Evolutionary conservation across 2,113 vertebrate genomes (phyloP), one percentile per base, ranked within the genome.

Genomic region (Turdus rufiventris): DNA sequence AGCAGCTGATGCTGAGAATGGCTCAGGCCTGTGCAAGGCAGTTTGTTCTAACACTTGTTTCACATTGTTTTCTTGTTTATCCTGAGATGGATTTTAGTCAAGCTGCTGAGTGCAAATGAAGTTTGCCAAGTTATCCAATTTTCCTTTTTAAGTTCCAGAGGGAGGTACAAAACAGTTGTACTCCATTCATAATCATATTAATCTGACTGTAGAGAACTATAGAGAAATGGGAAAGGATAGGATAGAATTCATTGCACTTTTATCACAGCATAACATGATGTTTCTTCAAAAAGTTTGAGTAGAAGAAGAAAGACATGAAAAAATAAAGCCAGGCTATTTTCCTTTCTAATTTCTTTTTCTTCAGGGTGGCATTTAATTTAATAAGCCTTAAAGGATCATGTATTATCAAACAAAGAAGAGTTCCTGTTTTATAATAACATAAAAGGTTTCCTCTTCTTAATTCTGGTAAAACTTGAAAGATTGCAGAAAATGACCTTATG

Each of bases 161-260:
- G 90, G 97, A 97, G 86, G 56, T 82, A 93, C 89, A 93, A 91
- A 95, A 74, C 94, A 95, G 74, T 97, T 94, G 94, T 90, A 79
- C 83, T 97, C 70, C 72, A 67, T 94, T 97, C 93, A 85, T 91
- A 96, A 82, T 72, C 51, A 38, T 82, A 96, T 97, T 97, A 95
- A 96, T 97, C 92, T 94, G 86, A 77, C 83, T 63, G 66, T 81
- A 81, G 80, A 94, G 66, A 91, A 67, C 29, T 79, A 33, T 51
- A 89, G 79, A 63, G 7, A 80, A 31, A 74, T 68, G 77, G 60
- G 68, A 79, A 91, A 95, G 66, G 42, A 83, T 58, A 88, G 84
- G 80, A 48, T 61, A 90, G 40, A 92, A 91, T 93, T 94, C 31
- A 86, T 90, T 82, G 78, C 20, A 28, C 18, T 65, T 84, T 73